A percentile compares a stretch with the other conserved stretches of the same genome.
Evolutionary conservation across 2,113 vertebrate genomes (phyloP).

Genomic region (Neopipo cinnamomea): DNA sequence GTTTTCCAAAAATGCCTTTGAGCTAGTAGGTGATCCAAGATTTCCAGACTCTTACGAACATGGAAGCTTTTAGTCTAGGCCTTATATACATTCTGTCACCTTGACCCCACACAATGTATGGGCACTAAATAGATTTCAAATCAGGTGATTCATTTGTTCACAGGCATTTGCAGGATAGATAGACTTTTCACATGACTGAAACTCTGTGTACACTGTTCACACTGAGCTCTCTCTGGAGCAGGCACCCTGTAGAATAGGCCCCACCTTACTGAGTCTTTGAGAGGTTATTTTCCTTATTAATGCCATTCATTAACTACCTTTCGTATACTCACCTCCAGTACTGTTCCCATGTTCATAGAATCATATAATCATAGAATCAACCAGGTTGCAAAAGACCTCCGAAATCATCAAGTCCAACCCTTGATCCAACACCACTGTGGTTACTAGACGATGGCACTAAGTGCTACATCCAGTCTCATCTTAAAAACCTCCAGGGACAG

Average conservation of each 20-base stretch:
- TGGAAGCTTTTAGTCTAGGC: neutral
- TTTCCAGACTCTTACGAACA: neutral
- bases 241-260: neutral
- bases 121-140: neutral
- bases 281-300: neutral
- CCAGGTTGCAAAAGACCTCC: too few species aligned
- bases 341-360: too few species aligned
- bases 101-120: neutral
- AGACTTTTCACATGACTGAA: neutral
- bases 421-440: too few species aligned
- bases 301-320: neutral
- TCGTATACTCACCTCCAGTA: neutral
- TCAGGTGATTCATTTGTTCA: neutral
- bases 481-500: too few species aligned
- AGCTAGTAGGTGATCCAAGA: neutral
- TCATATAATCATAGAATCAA: too few species aligned
- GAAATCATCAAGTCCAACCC: too few species aligned
- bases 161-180: neutral
- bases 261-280: neutral
- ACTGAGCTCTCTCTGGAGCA: neutral
- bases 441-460: too few species aligned
- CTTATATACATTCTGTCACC: neutral
- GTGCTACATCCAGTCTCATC: too few species aligned
- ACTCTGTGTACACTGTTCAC: neutral
- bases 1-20: neutral